Conservation (phyloP, 2,113 vertebrate genomes). For the Marcusenius ussheri region DNA sequence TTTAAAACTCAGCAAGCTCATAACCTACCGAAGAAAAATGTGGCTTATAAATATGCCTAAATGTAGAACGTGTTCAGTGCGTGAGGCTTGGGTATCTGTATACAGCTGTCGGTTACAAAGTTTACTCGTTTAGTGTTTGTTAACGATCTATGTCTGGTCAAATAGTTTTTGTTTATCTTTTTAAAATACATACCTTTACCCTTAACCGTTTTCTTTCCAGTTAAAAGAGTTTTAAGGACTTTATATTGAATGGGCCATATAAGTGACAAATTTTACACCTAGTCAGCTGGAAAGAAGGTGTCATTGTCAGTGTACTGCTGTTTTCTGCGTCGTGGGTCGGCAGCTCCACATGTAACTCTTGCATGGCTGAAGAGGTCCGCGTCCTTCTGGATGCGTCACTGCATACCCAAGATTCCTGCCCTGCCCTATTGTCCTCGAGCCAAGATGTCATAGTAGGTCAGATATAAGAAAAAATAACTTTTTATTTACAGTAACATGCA, state of each 20-base stretch:
- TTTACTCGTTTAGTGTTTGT: background rate
- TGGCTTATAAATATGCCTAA: background rate
- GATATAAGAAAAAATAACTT: background rate
- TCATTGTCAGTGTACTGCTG: background rate
- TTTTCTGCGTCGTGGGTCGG: background rate
- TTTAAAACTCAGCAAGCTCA: background rate
- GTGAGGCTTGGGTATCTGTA: background rate
- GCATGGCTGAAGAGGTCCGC: background rate
- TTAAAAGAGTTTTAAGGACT: background rate
- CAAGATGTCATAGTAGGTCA: background rate
- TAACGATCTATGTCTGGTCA: background rate
- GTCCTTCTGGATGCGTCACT: background rate
- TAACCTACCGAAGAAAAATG: background rate
- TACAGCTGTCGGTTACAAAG: background rate
- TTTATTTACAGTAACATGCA: background rate
- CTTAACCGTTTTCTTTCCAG: background rate
- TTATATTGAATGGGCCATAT: background rate
- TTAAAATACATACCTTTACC: background rate
- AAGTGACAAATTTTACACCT: background rate
- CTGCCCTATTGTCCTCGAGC: background rate
- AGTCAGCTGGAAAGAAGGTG: background rate
- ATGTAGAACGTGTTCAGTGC: background rate
- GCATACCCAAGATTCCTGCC: background rate
- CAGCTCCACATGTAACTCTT: background rate
- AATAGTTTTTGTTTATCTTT: background rate